phyloP scores from a whole-genome alignment of 2,113 vertebrate genomes.

The Haemorhous mexicanus region DNA sequence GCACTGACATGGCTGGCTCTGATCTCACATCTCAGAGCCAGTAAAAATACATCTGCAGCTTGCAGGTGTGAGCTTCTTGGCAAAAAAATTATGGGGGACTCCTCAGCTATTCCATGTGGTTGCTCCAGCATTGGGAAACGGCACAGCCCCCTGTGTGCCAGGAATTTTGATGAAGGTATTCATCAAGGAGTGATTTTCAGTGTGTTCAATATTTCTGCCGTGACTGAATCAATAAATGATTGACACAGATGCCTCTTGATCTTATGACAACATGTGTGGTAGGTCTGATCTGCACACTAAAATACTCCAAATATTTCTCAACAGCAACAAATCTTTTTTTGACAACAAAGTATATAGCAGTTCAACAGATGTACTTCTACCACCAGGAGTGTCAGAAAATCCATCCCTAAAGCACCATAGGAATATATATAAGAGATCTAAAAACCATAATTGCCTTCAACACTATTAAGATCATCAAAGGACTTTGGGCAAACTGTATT shows the following conservation, averaged over 20 bases:
- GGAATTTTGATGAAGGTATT: not conserved
- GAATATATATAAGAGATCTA: not conserved
- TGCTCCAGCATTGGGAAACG: not conserved
- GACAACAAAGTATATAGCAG: not conserved
- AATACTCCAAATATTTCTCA: not conserved
- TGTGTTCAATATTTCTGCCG: not conserved
- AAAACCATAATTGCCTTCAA: not conserved
- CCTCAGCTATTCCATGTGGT: not conserved
- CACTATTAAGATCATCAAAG: not conserved
- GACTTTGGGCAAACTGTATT: not conserved
- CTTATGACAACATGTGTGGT: not conserved
- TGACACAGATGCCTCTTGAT: not conserved
- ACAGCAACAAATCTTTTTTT: not conserved
- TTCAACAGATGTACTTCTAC: not conserved
- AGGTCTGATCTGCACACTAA: not conserved
- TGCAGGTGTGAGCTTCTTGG: not conserved
- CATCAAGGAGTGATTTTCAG: not conserved
- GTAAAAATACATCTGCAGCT: not conserved
- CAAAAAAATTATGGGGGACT: not conserved
- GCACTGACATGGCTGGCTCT: not conserved
- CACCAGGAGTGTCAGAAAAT: not conserved
- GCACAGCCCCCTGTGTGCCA: accelerated
- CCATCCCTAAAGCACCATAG: not conserved
- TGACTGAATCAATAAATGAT: not conserved
- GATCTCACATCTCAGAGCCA: not conserved